These are phyloP conservation scores for Odobenus rosmarus DNA, from an alignment of 2,113 vertebrate species.

Conservation along the genomic window DNA sequence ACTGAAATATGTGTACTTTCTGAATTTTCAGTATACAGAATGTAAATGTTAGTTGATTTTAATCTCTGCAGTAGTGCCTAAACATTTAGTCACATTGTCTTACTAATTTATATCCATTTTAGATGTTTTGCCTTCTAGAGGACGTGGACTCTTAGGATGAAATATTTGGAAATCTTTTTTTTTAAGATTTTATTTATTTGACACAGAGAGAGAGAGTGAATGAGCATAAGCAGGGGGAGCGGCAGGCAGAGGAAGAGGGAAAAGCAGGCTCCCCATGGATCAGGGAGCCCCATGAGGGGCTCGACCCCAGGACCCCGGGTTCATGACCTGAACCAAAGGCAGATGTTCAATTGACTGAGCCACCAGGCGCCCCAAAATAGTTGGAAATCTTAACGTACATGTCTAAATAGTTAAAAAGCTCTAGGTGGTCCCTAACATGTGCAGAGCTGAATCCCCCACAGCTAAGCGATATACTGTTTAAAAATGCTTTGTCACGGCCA, in stretches of 20 bases:
- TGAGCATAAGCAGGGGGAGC: background rate
- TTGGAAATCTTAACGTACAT: background rate
- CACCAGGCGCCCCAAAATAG: background rate
- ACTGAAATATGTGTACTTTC: background rate
- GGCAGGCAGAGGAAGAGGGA: background rate
- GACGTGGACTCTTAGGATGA: background rate
- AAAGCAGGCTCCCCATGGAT: background rate
- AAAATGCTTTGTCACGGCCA: background rate
- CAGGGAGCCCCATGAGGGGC: background rate
- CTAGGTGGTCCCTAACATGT: background rate
- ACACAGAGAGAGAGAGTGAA: background rate
- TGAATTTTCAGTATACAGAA: background rate
- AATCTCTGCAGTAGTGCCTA: background rate
- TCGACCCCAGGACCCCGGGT: background rate
- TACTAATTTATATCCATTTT: slow-evolving; percentile 12
- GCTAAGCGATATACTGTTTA: background rate
- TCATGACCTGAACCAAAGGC: background rate
- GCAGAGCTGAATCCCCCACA: background rate
- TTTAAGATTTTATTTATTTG: background rate
- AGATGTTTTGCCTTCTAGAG: slow-evolving; percentile 24
- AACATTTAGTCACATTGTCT: background rate
- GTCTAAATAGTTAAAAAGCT: background rate
- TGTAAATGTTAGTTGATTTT: background rate
- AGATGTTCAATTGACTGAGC: background rate
- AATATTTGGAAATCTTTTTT: background rate